phyloP scores from a whole-genome alignment of 2,888 invertebrate species.

The Drosophila histrio region DNA sequence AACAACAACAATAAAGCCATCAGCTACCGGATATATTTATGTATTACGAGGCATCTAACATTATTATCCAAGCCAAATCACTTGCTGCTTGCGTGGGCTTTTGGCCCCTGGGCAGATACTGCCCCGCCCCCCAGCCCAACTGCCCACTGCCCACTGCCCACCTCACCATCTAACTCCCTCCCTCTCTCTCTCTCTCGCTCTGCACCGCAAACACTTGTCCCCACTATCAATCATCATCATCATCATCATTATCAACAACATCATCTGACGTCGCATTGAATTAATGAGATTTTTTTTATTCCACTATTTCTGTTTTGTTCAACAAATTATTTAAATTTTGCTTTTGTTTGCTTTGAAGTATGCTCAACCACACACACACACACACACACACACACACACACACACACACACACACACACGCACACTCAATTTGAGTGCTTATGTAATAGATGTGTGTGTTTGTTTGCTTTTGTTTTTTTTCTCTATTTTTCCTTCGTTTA shows the following conservation, averaged over 20 bases:
- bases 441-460: slow-evolving; percentile 55
- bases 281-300: slow-evolving; percentile 54
- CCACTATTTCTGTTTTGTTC: slow-evolving; percentile 39
- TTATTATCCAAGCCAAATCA: slow-evolving; percentile 19
- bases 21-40: slow-evolving; percentile 44
- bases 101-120: slow-evolving; percentile 46
- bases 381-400: slow-evolving; percentile 22
- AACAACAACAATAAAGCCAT: not conserved
- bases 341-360: slow-evolving; percentile 52
- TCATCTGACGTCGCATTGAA: slow-evolving; percentile 52
- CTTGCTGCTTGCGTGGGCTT: slow-evolving; percentile 22
- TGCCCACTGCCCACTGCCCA: not conserved
- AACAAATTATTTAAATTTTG: slow-evolving; percentile 72
- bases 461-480: slow-evolving; percentile 34
- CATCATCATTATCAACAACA: slow-evolving; percentile 18
- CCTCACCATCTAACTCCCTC: not conserved
- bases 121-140: not conserved
- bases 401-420: slow-evolving; percentile 20
- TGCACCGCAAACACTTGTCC: slow-evolving; percentile 13
- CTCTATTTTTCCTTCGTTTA: slow-evolving; percentile 21
- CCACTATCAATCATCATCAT: slow-evolving; percentile 49
- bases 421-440: slow-evolving; percentile 38
- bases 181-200: not conserved
- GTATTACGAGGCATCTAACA: slow-evolving; percentile 12
- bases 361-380: slow-evolving; percentile 44